Conservation (phyloP, 2,888 invertebrate species). For the Abrostola triplasia region DNA sequence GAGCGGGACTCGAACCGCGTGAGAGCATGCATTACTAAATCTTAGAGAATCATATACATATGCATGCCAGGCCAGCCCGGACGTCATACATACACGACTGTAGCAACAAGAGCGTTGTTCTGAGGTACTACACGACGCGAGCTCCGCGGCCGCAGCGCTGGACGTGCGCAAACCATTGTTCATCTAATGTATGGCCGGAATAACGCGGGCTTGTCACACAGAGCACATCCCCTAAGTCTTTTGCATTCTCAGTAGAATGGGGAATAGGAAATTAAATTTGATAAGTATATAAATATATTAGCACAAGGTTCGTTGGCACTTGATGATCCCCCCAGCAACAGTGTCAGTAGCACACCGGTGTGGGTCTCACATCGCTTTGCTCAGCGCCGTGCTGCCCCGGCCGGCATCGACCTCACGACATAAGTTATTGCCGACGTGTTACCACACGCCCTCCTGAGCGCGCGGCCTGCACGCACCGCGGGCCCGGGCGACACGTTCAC, state of each 20-base stretch:
- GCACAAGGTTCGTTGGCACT: too few species aligned
- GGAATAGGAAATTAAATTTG: too few species aligned
- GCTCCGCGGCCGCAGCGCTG: not conserved
- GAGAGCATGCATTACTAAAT: too few species aligned
- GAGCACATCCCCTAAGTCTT: not conserved
- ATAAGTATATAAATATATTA: too few species aligned
- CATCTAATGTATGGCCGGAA: not conserved
- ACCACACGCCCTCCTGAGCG: slow-evolving; percentile 19
- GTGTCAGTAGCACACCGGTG: not conserved
- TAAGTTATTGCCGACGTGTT: slow-evolving; percentile 30
- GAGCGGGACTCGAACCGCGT: too few species aligned
- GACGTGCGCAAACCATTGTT: slow-evolving; percentile 10
- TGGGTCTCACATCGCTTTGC: not conserved
- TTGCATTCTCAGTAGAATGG: not conserved
- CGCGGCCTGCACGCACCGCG: slow-evolving; percentile 8
- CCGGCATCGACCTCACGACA: not conserved
- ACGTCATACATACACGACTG: not conserved
- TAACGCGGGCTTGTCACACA: not conserved
- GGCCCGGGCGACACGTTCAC: slow-evolving; percentile 16
- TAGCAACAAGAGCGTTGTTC: slow-evolving; percentile 1
- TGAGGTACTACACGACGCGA: too few species aligned
- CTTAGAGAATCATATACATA: too few species aligned
- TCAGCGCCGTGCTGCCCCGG: not conserved
- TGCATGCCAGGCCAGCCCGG: not conserved
- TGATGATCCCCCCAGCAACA: too few species aligned